phyloP scores from a whole-genome alignment of 2,888 invertebrate genomes.

The Tenthredo mesomela region DNA sequence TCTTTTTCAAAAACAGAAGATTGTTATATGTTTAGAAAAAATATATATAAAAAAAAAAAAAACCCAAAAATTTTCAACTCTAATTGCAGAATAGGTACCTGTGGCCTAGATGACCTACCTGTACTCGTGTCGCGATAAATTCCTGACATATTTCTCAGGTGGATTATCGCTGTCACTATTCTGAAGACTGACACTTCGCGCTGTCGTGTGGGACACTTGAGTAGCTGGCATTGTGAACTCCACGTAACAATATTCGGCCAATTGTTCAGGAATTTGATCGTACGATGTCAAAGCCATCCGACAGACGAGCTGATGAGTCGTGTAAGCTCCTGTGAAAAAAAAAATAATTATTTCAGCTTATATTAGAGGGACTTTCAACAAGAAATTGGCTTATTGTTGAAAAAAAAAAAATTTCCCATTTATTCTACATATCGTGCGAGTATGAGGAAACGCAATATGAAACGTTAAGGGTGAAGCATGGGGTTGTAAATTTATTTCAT shows the following conservation, averaged over 20 bases:
- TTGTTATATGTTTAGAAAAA: background rate
- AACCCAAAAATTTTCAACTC: background rate
- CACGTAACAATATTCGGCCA: conserved; percentile 93
- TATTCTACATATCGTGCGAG: background rate
- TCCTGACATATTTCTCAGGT: conserved; percentile 98
- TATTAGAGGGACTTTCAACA: background rate
- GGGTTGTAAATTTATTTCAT: background rate
- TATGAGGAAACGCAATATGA: background rate
- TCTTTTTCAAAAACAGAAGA: background rate
- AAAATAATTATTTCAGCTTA: conserved; percentile 1
- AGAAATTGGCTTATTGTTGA: background rate
- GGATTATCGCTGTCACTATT: conserved; percentile 92
- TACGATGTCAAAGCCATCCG: conserved; percentile 97
- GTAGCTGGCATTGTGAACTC: conserved; percentile 99
- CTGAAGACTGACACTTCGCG: conserved; percentile 95
- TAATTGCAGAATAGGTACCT: too few species aligned
- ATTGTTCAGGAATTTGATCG: conserved; percentile 97
- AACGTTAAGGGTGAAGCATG: background rate
- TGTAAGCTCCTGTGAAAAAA: conserved; percentile 91
- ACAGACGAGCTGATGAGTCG: conserved; percentile 97
- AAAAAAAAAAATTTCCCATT: background rate
- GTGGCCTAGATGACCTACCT: conserved; percentile 82
- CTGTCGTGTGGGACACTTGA: conserved; percentile 96
- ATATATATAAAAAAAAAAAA: background rate
- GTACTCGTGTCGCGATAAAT: conserved; percentile 97